phyloP scores from a whole-genome alignment of 2,888 invertebrate species.

The Platynereis dumerilii region DNA sequence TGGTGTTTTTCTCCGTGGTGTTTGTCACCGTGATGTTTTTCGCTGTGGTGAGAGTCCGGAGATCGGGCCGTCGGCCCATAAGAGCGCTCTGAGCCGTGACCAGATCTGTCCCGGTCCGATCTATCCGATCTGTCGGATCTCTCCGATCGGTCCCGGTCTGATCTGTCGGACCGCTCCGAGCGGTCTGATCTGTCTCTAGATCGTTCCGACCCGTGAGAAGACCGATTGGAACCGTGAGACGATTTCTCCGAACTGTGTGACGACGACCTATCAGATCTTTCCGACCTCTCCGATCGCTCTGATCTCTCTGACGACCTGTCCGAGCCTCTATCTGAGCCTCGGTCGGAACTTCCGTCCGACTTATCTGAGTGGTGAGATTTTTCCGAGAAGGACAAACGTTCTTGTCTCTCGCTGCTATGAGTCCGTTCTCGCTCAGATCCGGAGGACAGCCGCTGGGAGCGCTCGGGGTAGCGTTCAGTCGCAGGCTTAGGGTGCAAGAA shows the following conservation, averaged over 20 bases:
- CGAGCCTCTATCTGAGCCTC: neutral
- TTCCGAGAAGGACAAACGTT: too few relatives aligned
- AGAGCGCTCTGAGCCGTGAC: neutral
- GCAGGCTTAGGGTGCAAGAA: too few relatives aligned
- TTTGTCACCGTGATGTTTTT: neutral
- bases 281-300: neutral
- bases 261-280: neutral
- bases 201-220: neutral
- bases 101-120: neutral
- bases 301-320: conserved; percentile 1
- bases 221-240: neutral
- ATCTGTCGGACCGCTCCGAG: neutral
- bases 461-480: too few relatives aligned
- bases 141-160: neutral
- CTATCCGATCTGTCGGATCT: conserved; percentile 2
- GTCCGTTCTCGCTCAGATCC: too few relatives aligned
- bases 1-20: neutral
- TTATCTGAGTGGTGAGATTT: too few relatives aligned
- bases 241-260: neutral
- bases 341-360: neutral
- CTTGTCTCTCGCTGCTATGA: too few relatives aligned
- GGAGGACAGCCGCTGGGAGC: too few relatives aligned
- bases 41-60: neutral
- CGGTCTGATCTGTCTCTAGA: neutral
- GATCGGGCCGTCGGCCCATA: neutral